A percentile compares a stretch with the other conserved stretches of the same genome.
These are phyloP conservation scores for Acrobasis repandana DNA, from an alignment of 2,888 invertebrate genomes.

Conservation along the genomic window DNA sequence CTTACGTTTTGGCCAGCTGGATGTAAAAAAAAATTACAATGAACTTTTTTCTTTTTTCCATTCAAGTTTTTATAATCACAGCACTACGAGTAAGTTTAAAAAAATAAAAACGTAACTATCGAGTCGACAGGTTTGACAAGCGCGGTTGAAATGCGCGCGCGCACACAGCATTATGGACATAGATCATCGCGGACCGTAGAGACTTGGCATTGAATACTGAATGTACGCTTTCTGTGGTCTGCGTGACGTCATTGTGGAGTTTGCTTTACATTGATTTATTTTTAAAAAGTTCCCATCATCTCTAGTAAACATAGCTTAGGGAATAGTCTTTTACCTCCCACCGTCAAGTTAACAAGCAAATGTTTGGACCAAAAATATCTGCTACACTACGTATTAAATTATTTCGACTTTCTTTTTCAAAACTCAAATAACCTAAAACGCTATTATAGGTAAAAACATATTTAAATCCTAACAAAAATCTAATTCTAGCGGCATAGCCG, in stretches of 20 bases:
- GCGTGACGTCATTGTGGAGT: conserved; percentile 5
- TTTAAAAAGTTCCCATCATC: not conserved
- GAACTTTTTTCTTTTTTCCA: conserved; percentile 12
- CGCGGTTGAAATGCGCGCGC: conserved; percentile 43
- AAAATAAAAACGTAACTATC: conserved; percentile 43
- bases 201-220: conserved; percentile 21
- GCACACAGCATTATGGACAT: conserved; percentile 46
- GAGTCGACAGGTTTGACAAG: conserved; percentile 51
- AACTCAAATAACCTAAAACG: too few species aligned
- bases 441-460: too few species aligned
- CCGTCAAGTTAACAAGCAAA: too few species aligned
- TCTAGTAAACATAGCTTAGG: too few species aligned
- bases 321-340: too few species aligned
- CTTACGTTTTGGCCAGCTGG: conserved; percentile 6
- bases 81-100: conserved; percentile 3
- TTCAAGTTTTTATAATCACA: conserved; percentile 9
- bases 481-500: too few species aligned
- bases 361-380: too few species aligned
- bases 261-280: conserved; percentile 3
- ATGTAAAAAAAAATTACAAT: not conserved
- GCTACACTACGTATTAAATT: too few species aligned
- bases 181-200: conserved; percentile 38
- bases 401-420: too few species aligned
- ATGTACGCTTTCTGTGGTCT: conserved; percentile 9
- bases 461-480: too few species aligned